These are phyloP conservation scores for Drosophila quinaria DNA, from an alignment of 2,888 invertebrate species.

Conservation along the genomic window DNA sequence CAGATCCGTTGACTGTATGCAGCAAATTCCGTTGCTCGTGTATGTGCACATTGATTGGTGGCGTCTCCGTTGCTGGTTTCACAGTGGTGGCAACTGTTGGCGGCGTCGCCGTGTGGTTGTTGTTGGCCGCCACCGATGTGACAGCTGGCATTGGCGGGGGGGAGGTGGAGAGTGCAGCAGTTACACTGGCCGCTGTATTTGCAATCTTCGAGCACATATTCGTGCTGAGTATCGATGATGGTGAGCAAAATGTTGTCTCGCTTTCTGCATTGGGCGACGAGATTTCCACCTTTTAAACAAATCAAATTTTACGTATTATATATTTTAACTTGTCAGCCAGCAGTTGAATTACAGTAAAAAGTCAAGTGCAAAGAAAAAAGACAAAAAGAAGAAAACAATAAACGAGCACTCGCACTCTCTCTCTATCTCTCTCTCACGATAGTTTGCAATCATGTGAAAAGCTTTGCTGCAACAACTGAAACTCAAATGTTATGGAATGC, in stretches of 20 bases:
- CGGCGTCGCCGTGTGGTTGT: slow-evolving; percentile 21
- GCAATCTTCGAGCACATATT: slow-evolving; percentile 86
- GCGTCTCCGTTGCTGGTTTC: slow-evolving; percentile 8
- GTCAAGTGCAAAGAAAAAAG: slow-evolving; percentile 31
- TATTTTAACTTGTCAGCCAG: slow-evolving; percentile 16
- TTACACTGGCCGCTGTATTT: slow-evolving; percentile 83
- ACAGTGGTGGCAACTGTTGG: slow-evolving; percentile 27
- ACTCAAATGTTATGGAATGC: slow-evolving; percentile 24
- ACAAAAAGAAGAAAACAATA: slow-evolving; percentile 20
- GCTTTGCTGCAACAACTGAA: slow-evolving; percentile 6
- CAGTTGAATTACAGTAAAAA: slow-evolving; percentile 16
- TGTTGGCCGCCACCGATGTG: slow-evolving; percentile 45
- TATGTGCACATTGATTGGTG: slow-evolving; percentile 18
- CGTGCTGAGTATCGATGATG: slow-evolving; percentile 85
- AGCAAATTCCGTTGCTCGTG: slow-evolving; percentile 43
- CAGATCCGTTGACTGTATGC: slow-evolving; percentile 40
- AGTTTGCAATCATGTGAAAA: slow-evolving; percentile 17
- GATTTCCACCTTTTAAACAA: slow-evolving; percentile 84
- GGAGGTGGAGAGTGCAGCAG: slow-evolving; percentile 81
- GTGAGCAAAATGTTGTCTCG: slow-evolving; percentile 85
- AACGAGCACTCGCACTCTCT: slow-evolving; percentile 1
- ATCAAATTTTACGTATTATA: slow-evolving; percentile 10
- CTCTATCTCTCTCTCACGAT: slow-evolving; percentile 4
- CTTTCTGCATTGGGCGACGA: slow-evolving; percentile 86
- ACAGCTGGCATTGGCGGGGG: slow-evolving; percentile 67